Conservation (phyloP, 2,797 vertebrate species). For the Phataginus tetradactyla region DNA sequence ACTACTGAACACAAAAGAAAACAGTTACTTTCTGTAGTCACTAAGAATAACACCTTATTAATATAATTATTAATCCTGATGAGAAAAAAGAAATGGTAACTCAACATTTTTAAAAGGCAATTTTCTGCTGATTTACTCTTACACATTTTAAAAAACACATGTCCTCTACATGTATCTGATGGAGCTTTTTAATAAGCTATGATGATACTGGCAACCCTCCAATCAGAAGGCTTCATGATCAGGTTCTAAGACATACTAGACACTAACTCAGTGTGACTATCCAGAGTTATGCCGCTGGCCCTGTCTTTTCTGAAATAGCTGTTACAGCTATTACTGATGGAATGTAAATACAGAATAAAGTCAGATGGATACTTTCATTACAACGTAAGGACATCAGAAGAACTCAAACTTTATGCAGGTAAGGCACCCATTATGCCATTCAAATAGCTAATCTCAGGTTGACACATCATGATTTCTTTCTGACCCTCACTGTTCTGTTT, state of each 20-base stretch:
- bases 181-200: background rate
- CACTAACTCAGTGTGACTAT: background rate
- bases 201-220: background rate
- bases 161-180: background rate
- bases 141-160: background rate
- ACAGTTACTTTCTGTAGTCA: background rate
- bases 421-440: background rate
- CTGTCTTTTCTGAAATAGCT: background rate
- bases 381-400: background rate
- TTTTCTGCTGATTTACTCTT: background rate
- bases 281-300: background rate
- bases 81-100: background rate
- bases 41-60: background rate
- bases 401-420: background rate
- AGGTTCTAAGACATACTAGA: background rate
- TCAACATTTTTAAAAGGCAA: background rate
- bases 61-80: conserved; percentile 2
- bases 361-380: background rate
- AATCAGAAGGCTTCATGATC: background rate
- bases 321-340: background rate
- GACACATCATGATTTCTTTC: background rate
- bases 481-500: background rate
- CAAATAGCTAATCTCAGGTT: background rate
- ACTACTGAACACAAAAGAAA: conserved; percentile 26
- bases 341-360: background rate